Base-by-base conservation (phyloP, 1,140 invertebrate species). In the Ostrea denselamellosa region DNA sequence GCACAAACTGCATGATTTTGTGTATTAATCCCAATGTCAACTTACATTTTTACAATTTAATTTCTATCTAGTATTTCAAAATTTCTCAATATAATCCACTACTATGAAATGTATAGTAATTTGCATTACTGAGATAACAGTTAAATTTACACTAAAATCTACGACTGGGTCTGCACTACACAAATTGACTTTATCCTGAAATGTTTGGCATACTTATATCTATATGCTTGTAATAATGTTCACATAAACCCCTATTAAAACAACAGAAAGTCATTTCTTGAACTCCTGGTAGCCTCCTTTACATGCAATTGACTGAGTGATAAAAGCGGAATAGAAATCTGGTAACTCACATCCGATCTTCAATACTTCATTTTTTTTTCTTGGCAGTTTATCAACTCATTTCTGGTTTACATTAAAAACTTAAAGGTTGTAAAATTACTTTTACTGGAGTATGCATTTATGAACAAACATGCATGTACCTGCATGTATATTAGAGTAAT, bases 261-360 rank as follows among this genome's bases (percentile, higher is more conserved):
- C 68, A 77, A 77, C 28, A 14, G 68, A 28, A 28, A 77, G 68
- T 77, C 25, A 34, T 77, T 77, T 77, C 68, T 77, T 77, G 68
- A 77, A 77, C 68, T 77, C 68, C 28, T 77, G 68, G 68, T 25
- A 77, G 28, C 14, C 68, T 34, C 58, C 58, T 62, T 62, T 19
- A 62, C n/a, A 62, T 62, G 58, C 9, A 77, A 77, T 77, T 77
- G 22, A 77, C 68, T 14, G 25, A 77, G 68, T 34, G 68, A 77
- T 77, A 77, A 77, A 77, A 25, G 25, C 25, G 25, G 28, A 25
- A 22, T 77, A 77, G 68, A 77, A 34, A 77, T 77, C 68, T 77
- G 25, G 25, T 77, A 77, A 77, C 68, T 77, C 68, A 77, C 68
- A 77, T 77, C 68, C 25, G 22, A 77, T 77, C 68, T 77, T 77